Base-by-base conservation (phyloP, 2,888 invertebrate genomes). In the Apoda limacodes region DNA sequence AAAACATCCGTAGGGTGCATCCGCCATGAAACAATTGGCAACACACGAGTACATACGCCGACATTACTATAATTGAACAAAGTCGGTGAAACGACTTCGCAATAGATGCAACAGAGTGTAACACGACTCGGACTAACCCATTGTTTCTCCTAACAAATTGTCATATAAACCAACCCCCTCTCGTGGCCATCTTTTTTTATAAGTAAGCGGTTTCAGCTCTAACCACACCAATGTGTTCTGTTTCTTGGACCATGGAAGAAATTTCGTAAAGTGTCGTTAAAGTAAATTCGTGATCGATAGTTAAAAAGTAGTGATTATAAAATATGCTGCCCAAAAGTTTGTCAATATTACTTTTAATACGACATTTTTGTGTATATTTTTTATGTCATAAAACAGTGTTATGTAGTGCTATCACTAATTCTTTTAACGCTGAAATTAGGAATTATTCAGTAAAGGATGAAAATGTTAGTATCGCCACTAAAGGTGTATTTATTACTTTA, bases 91-190 rank as follows among this genome's bases (percentile, higher is more conserved):
- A 74, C 58, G 46, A 53, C 67, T 63, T 49, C 67, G 74, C 75
- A 78, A 78, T 51, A 41, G 38, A 64, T 38, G 49, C 76, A 76
- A 66, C 78, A 56, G 57, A 58, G 53, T 71, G 69, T 70, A 48
- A 75, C 75, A 54, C 49, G 53, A 63, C 67, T 71, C 52, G 63
- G 66, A 58, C 64, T 45, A 41, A 30, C 36, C 68, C 55, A 76
- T 75, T 76, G 76, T 78, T 65, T 42, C 49, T 56, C 43, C 53
- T 60, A 69, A 66, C 69, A 74, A 69, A 71, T 69, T 72, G 68
- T 69, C 69, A 68, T 60, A 56, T 48, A 45, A 55, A 52, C 52
- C 44, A 27, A 35, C 50, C 68, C 69, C 66, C 66, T 52, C 66
- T 64, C 23, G 25, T 30, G 33, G 36, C 30, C 25, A 35, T 46